Evolutionary conservation across 2,888 invertebrate species (phyloP).

Genomic region (Clusia tigrina): DNA sequence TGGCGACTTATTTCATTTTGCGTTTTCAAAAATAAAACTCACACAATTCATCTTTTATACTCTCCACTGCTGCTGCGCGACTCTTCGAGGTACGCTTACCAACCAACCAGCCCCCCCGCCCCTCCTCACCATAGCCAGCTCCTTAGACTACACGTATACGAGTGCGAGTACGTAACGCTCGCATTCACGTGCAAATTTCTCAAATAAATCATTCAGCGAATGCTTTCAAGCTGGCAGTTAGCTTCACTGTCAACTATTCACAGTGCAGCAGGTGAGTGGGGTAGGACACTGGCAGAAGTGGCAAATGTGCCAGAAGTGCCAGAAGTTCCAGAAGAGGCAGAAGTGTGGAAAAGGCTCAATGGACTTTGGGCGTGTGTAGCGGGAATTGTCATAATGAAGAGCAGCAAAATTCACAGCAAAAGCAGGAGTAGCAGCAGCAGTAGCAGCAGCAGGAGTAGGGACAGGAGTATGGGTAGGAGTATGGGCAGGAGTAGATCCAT

Average conservation of each 20-base stretch:
- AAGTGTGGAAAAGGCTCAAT: too few relatives aligned
- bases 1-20: conserved; percentile 59
- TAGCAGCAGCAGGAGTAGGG: too few relatives aligned
- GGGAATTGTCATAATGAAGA: too few relatives aligned
- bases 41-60: conserved; percentile 12
- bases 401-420: too few relatives aligned
- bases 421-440: too few relatives aligned
- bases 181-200: conserved; percentile 56
- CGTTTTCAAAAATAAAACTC: conserved; percentile 7
- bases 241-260: conserved; percentile 16
- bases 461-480: too few relatives aligned
- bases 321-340: too few relatives aligned
- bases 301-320: not conserved
- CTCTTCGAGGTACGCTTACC: too few relatives aligned
- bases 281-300: not conserved
- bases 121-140: not conserved
- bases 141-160: conserved; percentile 36
- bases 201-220: conserved; percentile 54
- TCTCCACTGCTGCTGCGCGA: too few relatives aligned
- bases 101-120: too few relatives aligned
- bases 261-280: not conserved
- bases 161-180: conserved; percentile 33
- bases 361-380: not conserved
- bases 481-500: too few relatives aligned
- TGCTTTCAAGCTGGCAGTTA: conserved; percentile 7